A percentile compares a stretch with the other conserved stretches of the same genome.
These are phyloP conservation scores for Frieseomelitta varia DNA, from an alignment of 1,140 invertebrate genomes.

Conservation along the genomic window DNA sequence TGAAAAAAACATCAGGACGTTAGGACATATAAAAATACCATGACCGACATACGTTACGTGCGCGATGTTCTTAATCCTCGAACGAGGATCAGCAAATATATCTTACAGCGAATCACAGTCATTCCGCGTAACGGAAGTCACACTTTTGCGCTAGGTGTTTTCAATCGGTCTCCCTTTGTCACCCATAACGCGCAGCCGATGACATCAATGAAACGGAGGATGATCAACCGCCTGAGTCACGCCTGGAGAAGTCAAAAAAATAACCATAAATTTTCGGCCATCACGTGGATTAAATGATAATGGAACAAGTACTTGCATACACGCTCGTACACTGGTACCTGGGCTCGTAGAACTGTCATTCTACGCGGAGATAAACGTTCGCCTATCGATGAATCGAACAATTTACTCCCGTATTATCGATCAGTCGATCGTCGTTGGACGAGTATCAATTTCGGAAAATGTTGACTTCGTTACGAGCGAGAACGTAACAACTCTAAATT, in stretches of 20 bases:
- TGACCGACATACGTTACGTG: background rate
- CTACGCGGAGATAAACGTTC: background rate
- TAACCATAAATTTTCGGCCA: slow-evolving; percentile 19
- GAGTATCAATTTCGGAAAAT: background rate
- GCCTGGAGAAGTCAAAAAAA: background rate
- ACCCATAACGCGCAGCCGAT: background rate
- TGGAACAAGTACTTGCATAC: background rate
- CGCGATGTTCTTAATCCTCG: background rate
- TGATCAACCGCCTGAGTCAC: background rate
- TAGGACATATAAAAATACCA: background rate
- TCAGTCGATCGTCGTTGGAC: slow-evolving; percentile 16
- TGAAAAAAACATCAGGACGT: background rate
- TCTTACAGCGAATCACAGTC: background rate
- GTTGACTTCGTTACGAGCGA: background rate
- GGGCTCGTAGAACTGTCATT: slow-evolving; percentile 40
- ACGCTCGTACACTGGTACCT: background rate
- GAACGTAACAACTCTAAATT: background rate
- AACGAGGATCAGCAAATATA: no score
- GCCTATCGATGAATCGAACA: slow-evolving; percentile 33
- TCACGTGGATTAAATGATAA: slow-evolving; percentile 45
- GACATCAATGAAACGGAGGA: background rate
- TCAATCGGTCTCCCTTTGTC: slow-evolving; percentile 14
- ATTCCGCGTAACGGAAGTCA: slow-evolving; percentile 4
- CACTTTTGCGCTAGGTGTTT: slow-evolving; percentile 4
- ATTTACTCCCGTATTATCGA: background rate